Conservation (phyloP, 2,113 vertebrate genomes). For the Calidris pugnax region DNA sequence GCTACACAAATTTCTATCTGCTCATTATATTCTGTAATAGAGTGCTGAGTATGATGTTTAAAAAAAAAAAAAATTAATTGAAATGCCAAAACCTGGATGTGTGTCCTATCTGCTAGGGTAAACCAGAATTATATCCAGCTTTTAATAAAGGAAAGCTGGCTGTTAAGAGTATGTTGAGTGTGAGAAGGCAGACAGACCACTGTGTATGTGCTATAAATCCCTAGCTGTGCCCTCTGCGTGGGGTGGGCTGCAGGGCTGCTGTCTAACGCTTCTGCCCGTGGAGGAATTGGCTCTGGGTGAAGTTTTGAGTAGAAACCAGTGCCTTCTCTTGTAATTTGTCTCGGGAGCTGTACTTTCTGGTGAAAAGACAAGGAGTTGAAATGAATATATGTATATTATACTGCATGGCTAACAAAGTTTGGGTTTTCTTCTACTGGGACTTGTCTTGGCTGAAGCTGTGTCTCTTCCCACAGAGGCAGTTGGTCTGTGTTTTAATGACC, state of each 20-base stretch:
- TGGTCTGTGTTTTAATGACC: background rate
- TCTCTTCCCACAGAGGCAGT: background rate
- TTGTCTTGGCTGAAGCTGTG: background rate
- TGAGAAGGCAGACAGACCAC: background rate
- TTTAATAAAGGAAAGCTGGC: background rate
- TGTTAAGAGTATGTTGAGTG: background rate
- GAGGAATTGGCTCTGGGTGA: background rate
- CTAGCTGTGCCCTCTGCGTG: rapidly evolving
- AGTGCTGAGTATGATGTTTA: background rate
- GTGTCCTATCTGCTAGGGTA: background rate
- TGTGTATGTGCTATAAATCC: background rate
- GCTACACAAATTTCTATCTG: background rate
- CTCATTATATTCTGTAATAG: background rate
- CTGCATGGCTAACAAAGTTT: background rate
- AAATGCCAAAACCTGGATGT: background rate
- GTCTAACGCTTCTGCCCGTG: background rate
- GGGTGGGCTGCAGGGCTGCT: background rate
- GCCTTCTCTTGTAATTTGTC: background rate
- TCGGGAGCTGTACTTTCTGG: background rate
- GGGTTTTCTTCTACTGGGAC: background rate
- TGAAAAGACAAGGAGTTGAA: background rate
- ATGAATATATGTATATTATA: background rate
- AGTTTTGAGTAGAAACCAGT: background rate
- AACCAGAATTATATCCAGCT: too few relatives aligned
- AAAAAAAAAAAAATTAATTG: background rate